These are phyloP conservation scores for Saimiri boliviensis DNA, from an alignment of 2,113 vertebrate genomes.

Conservation along the genomic window DNA sequence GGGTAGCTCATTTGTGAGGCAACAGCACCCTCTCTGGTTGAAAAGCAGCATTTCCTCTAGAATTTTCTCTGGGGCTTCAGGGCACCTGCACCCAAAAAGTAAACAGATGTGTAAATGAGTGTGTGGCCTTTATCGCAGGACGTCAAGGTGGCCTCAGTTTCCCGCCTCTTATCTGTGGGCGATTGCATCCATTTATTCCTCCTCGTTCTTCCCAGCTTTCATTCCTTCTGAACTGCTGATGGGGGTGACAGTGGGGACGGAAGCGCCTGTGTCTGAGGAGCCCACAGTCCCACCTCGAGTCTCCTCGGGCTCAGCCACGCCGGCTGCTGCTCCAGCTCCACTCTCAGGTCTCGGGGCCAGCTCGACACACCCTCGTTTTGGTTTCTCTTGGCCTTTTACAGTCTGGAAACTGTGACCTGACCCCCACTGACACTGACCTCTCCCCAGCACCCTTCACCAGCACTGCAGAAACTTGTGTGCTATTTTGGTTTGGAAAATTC, in stretches of 20 bases:
- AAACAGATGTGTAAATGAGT: rapidly evolving
- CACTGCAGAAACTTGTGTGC: not conserved
- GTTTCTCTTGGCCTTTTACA: not conserved
- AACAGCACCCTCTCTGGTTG: conserved; percentile 62
- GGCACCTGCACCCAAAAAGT: not conserved
- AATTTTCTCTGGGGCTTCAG: conserved; percentile 42
- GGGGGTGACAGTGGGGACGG: rapidly evolving
- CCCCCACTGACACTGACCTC: rapidly evolving
- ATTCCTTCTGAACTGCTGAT: not conserved
- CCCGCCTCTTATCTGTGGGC: not conserved
- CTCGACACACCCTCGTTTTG: rapidly evolving
- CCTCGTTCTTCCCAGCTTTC: rapidly evolving
- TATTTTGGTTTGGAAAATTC: not conserved
- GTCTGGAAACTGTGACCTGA: too few relatives aligned
- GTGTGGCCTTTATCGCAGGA: not conserved
- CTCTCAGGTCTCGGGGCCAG: not conserved
- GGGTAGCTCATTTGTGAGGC: conserved; percentile 56
- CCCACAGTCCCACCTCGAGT: rapidly evolving
- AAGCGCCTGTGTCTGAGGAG: not conserved
- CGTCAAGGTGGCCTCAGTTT: rapidly evolving
- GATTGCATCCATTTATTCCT: rapidly evolving
- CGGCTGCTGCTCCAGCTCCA: not conserved
- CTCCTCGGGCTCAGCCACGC: not conserved
- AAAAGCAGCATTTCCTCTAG: conserved; percentile 61
- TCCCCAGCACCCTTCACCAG: not conserved